Percentiles rank a stretch among this genome's conserved stretches.
phyloP scores from a whole-genome alignment of 1,140 invertebrate genomes.

The Metaphire vulgaris region DNA sequence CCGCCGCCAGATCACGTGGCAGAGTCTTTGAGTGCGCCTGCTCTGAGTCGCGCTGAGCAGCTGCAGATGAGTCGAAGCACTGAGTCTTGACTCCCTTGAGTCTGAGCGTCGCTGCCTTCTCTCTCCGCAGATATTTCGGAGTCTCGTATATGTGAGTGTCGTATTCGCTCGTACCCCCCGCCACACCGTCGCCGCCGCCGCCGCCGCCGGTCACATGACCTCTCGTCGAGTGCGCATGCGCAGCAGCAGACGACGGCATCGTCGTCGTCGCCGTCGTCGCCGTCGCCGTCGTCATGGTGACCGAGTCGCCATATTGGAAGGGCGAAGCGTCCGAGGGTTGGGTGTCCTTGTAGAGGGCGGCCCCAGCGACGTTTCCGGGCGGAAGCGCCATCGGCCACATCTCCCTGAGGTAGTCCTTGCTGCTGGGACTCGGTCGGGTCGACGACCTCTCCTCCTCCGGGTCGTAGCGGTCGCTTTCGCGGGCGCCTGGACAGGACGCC shows the following conservation, averaged over 20 bases:
- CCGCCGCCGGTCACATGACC: too few species aligned
- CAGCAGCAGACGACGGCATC: too few species aligned
- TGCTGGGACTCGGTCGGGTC: background rate
- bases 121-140: constrained; percentile 18
- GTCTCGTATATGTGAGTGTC: constrained; percentile 22
- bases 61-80: background rate
- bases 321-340: background rate
- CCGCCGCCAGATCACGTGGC: background rate
- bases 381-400: constrained; percentile 21
- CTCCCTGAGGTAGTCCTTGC: constrained; percentile 20
- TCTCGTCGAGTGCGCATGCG: too few species aligned
- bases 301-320: constrained; percentile 22
- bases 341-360: background rate
- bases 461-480: background rate
- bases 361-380: background rate
- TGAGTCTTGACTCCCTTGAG: background rate
- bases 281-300: background rate
- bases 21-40: background rate
- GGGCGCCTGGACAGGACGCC: too few species aligned
- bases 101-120: constrained; percentile 18
- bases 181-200: too few species aligned
- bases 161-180: too few species aligned
- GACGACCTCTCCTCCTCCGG: background rate
- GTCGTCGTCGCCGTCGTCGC: background rate
- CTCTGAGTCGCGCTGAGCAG: background rate